Evolutionary conservation across 1,140 invertebrate genomes (phyloP).

Genomic region (Zaprionus taronus): DNA sequence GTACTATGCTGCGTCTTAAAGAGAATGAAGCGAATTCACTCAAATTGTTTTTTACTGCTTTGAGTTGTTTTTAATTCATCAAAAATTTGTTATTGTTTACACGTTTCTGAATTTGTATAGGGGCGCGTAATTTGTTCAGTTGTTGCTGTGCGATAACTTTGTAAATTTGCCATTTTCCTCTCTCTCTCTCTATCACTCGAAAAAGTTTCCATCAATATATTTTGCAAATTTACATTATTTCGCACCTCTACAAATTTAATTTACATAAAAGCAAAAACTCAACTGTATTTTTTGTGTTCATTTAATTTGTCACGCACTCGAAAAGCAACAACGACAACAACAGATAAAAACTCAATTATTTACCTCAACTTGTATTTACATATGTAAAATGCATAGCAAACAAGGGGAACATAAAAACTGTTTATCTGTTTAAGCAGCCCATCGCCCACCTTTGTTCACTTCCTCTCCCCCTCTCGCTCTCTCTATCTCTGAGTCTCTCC

Average conservation of each 20-base stretch:
- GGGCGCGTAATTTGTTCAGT: conserved; percentile 19
- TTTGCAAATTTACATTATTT: conserved; percentile 3
- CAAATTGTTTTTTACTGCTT: not conserved
- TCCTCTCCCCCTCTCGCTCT: not conserved
- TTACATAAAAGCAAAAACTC: conserved; percentile 2
- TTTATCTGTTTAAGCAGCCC: conserved; percentile 33
- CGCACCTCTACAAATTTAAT: conserved; percentile 1
- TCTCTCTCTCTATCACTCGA: too few species aligned
- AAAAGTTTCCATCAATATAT: not conserved
- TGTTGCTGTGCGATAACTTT: conserved; percentile 19
- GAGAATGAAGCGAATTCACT: not conserved
- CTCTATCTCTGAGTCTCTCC: conserved; percentile 1
- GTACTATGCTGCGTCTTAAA: not conserved
- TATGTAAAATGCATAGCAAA: conserved; percentile 70
- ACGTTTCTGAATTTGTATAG: not conserved
- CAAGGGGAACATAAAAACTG: conserved; percentile 49
- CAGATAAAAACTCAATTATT: conserved; percentile 41
- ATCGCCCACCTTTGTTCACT: conserved; percentile 10
- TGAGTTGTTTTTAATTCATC: conserved; percentile 35
- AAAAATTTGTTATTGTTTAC: conserved; percentile 28
- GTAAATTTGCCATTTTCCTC: not conserved
- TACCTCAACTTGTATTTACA: conserved; percentile 49
- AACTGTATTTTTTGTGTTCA: not conserved
- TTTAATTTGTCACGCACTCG: conserved; percentile 20
- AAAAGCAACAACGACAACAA: conserved; percentile 17